Evolutionary conservation across 2,888 invertebrate genomes (phyloP), one percentile per base, ranked within the genome.

Genomic region (Lordiphosa fenestrarum): DNA sequence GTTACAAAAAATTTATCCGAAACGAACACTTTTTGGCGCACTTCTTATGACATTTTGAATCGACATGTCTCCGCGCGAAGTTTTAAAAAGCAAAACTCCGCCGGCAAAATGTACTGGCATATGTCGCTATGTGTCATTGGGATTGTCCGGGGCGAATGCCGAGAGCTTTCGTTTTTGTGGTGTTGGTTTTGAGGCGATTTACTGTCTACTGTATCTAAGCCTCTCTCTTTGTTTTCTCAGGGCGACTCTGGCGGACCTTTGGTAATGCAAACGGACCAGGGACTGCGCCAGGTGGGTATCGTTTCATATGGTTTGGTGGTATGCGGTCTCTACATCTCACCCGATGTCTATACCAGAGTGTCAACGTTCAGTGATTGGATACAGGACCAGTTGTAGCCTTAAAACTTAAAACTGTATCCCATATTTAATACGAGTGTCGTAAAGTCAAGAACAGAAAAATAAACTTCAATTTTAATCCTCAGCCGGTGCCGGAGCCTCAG

Each of bases 191-290:
- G n/a, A n/a, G n/a, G n/a, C n/a, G n/a, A n/a, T n/a, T n/a, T n/a
- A n/a, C n/a, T n/a, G n/a, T n/a, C n/a, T n/a, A n/a, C n/a, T n/a
- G n/a, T n/a, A n/a, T n/a, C n/a, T n/a, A 15, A 15, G 2, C 15
- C 15, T 9, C 6, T 6, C 42, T 1, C 9, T 7, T 13, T 23
- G n/a, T 23, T n/a, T 9, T 10, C 3, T 3, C 13, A 89, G 89
- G 89, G 89, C 2, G 89, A 89, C 58, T 89, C 89, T 12, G 89
- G 89, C 10, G 89, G 89, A 2, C 89, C 89, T 4, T 54, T 89
- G n/a, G 87, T 88, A 0, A 74, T 72, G 47, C 33, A 42, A 0
- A 67, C 70, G 3, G 58, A 70, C 9, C 73, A 66, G 6, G 81
- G 70, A 0, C 30, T 72, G 1, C 68, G 70, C 25, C 86, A 87